Conservation (phyloP, 2,888 invertebrate species). For the Agonopterix alstromeriana region DNA sequence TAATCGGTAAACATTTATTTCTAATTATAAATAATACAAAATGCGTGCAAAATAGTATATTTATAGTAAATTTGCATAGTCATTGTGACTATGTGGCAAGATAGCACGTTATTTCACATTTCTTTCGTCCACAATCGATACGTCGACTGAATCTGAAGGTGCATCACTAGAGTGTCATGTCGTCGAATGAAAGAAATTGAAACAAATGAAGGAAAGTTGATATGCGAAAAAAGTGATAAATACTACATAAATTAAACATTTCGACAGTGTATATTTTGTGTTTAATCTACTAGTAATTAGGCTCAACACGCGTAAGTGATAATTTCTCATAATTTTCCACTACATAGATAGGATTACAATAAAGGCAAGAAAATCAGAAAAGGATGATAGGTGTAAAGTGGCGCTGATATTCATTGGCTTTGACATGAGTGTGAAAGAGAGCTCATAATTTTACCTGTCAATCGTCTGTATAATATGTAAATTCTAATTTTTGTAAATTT, state of each 20-base stretch:
- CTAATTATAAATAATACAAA: too few relatives aligned
- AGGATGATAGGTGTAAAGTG: slow-evolving; percentile 17
- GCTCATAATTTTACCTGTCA: slow-evolving; percentile 17
- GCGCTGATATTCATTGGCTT: slow-evolving; percentile 19
- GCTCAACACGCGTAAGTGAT: slow-evolving; percentile 26
- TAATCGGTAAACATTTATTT: too few relatives aligned
- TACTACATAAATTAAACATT: slow-evolving; percentile 17
- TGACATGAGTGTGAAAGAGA: slow-evolving; percentile 22
- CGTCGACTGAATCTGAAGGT: background rate
- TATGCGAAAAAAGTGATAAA: slow-evolving; percentile 23
- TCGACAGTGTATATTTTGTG: slow-evolving; percentile 21
- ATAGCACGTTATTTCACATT: too few relatives aligned
- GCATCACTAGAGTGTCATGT: background rate
- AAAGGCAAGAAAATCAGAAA: slow-evolving; percentile 8
- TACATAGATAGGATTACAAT: slow-evolving; percentile 5
- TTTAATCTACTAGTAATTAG: slow-evolving; percentile 19
- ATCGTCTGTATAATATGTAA: slow-evolving; percentile 5
- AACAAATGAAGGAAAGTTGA: slow-evolving; percentile 38
- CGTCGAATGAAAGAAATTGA: slow-evolving; percentile 29
- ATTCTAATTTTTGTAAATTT: background rate
- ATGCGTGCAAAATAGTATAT: too few relatives aligned
- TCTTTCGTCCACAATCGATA: too few relatives aligned
- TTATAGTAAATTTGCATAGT: too few relatives aligned
- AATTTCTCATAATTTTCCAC: slow-evolving; percentile 2
- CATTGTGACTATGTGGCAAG: too few relatives aligned